Conservation (phyloP, 2,888 invertebrate species). For the Chrysodeixis includens region DNA sequence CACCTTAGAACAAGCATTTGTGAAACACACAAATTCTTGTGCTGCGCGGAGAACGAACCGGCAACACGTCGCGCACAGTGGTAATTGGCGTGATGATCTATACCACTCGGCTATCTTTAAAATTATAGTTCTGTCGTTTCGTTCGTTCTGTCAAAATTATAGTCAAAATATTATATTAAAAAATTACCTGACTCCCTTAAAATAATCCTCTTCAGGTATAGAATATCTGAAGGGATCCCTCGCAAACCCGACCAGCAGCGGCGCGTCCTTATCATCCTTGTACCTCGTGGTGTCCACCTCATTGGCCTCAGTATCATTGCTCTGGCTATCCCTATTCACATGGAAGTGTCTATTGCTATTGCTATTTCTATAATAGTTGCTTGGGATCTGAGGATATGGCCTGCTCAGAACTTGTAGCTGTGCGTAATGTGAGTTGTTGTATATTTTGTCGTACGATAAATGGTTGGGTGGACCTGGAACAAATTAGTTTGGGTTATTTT, state of each 20-base stretch:
- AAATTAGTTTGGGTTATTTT: slow-evolving; percentile 39
- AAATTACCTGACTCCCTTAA: slow-evolving; percentile 79
- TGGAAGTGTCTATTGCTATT: slow-evolving; percentile 55
- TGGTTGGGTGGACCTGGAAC: slow-evolving; percentile 75
- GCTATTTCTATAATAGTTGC: slow-evolving; percentile 51
- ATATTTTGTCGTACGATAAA: slow-evolving; percentile 79
- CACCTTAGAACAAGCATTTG: too few species aligned
- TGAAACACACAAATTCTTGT: too few species aligned
- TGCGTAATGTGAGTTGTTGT: slow-evolving; percentile 78
- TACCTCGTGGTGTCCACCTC: slow-evolving; percentile 65
- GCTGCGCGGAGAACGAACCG: too few species aligned
- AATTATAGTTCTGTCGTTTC: too few species aligned
- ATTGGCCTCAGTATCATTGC: slow-evolving; percentile 66
- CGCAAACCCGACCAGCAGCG: slow-evolving; percentile 78
- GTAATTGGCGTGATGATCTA: too few species aligned
- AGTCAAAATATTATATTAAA: too few species aligned
- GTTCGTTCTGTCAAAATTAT: too few species aligned
- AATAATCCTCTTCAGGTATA: slow-evolving; percentile 78
- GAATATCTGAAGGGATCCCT: slow-evolving; percentile 82
- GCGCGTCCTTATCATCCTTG: slow-evolving; percentile 55
- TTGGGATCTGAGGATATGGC: slow-evolving; percentile 66
- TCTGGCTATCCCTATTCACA: slow-evolving; percentile 53
- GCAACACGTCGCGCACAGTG: too few species aligned
- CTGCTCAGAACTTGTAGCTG: slow-evolving; percentile 69
- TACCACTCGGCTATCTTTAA: too few species aligned